Evolutionary conservation across 1,140 invertebrate species (phyloP), one percentile per base, ranked within the genome.

Genomic region (Lordiphosa clarofinis): DNA sequence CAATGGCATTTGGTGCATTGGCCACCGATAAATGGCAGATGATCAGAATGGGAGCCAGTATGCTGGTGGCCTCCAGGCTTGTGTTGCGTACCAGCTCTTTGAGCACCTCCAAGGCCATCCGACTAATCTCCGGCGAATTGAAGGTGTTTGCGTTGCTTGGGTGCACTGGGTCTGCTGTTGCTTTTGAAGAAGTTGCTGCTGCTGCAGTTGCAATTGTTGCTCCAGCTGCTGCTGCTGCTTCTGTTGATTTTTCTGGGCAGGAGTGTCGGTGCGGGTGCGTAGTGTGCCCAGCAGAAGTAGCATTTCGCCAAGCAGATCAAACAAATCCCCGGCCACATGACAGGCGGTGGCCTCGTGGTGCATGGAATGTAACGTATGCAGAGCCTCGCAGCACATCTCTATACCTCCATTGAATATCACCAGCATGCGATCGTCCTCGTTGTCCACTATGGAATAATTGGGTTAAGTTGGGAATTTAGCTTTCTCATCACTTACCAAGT

Each of bases 261-360:
- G 78, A 44, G 61, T 82, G 36, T 87, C 87, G 0, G 82, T 55
- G 19, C 88, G 86, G 9, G 74, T 70, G 15, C 88, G 82, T 21
- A 89, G 13, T 0, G 88, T 87, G 10, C 65, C 75, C 8, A 89
- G 46, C 1, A 89, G 59, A 0, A 88, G 56, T 6, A 88, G 71
- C 52, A 89, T 92, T 73, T 97, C 94, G 1, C 93, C 92, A 43
- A 98, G 90, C 7, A 97, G 91, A 57, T 97, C 95, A 8, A 95
- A 92, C 33, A 98, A 90, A 84, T 97, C 96, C 1, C 93, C 93
- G 4, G 94, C 93, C 10, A 97, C 90, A 87, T 96, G 95, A 81
- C 96, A 97, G 0, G 95, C 95, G 4, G 95, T 96, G 10, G 96
- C 96, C 89, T 98, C 96, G 75, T 98, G 96, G 86, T 97, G 95